Conservation (phyloP, 2,797 vertebrate genomes). For the Amphiprion clarkii region DNA sequence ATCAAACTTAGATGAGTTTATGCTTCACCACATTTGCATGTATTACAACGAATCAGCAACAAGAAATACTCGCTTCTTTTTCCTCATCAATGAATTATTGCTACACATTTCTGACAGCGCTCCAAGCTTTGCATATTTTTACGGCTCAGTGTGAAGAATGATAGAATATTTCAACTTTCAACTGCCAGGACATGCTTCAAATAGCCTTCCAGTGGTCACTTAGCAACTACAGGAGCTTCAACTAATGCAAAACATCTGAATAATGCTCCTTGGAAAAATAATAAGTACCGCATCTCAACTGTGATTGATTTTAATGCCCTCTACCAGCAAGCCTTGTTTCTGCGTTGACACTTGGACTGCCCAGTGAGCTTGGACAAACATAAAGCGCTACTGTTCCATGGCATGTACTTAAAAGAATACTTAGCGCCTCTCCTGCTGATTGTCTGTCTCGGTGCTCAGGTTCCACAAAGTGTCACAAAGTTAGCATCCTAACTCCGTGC, state of each 20-base stretch:
- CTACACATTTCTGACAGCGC: not conserved
- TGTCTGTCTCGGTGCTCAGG: slow-evolving; percentile 28
- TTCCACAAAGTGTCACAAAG: slow-evolving; percentile 27
- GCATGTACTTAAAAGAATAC: slow-evolving; percentile 44
- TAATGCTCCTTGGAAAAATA: slow-evolving; percentile 9
- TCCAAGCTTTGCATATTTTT: slow-evolving; percentile 22
- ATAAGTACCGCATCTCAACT: slow-evolving; percentile 3
- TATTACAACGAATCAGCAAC: slow-evolving; percentile 12
- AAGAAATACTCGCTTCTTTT: not conserved
- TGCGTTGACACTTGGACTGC: slow-evolving; percentile 52
- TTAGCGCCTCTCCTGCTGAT: slow-evolving; percentile 26
- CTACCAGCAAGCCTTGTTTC: slow-evolving; percentile 41
- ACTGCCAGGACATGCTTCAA: not conserved
- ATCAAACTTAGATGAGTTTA: slow-evolving; percentile 13
- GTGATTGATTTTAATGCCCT: slow-evolving; percentile 42
- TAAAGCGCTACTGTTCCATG: slow-evolving; percentile 65
- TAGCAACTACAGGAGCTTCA: slow-evolving; percentile 21
- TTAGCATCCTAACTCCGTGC: slow-evolving; percentile 31
- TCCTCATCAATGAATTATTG: slow-evolving; percentile 13
- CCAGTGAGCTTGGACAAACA: slow-evolving; percentile 49
- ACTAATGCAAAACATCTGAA: slow-evolving; percentile 26
- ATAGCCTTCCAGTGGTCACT: slow-evolving; percentile 31
- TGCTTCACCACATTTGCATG: slow-evolving; percentile 14
- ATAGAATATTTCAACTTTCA: slow-evolving; percentile 17
- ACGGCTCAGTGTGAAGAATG: not conserved